These are phyloP conservation scores for Ectemnius cavifrons DNA, from an alignment of 2,888 invertebrate species.

Conservation along the genomic window DNA sequence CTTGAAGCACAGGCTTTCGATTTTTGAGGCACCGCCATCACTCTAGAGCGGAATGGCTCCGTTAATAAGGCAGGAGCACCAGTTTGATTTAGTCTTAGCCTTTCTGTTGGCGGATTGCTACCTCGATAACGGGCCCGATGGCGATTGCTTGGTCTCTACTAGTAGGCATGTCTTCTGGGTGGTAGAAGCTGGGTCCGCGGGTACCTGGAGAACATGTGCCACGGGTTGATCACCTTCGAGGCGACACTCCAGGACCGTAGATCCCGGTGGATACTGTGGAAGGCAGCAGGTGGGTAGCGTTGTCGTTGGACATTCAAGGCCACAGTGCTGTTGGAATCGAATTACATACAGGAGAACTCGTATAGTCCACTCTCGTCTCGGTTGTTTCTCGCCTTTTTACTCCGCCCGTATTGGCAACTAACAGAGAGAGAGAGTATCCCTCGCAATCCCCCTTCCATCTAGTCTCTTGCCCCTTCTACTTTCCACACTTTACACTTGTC, in stretches of 20 bases:
- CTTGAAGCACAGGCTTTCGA: background rate
- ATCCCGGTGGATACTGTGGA: slow-evolving; percentile 59
- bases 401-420: background rate
- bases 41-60: slow-evolving; percentile 26
- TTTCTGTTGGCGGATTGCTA: slow-evolving; percentile 26
- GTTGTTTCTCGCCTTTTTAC: slow-evolving; percentile 14
- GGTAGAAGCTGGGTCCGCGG: slow-evolving; percentile 41
- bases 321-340: slow-evolving; percentile 56
- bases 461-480: no score
- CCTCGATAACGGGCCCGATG: slow-evolving; percentile 57
- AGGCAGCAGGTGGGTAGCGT: slow-evolving; percentile 52
- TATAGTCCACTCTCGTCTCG: slow-evolving; percentile 31
- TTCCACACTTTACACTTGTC: no score
- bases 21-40: slow-evolving; percentile 33
- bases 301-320: slow-evolving; percentile 40
- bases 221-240: slow-evolving; percentile 61
- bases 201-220: slow-evolving; percentile 61
- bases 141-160: slow-evolving; percentile 48
- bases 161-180: slow-evolving; percentile 47
- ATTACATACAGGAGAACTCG: slow-evolving; percentile 53
- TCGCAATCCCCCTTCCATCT: slow-evolving; percentile 10
- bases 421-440: slow-evolving; percentile 2
- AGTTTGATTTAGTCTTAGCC: background rate
- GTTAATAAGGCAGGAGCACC: no score
- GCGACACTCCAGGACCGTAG: slow-evolving; percentile 62